Evolutionary conservation across 2,797 vertebrate species (phyloP), one percentile per base, ranked within the genome.

Genomic region (Sebastes dallii): DNA sequence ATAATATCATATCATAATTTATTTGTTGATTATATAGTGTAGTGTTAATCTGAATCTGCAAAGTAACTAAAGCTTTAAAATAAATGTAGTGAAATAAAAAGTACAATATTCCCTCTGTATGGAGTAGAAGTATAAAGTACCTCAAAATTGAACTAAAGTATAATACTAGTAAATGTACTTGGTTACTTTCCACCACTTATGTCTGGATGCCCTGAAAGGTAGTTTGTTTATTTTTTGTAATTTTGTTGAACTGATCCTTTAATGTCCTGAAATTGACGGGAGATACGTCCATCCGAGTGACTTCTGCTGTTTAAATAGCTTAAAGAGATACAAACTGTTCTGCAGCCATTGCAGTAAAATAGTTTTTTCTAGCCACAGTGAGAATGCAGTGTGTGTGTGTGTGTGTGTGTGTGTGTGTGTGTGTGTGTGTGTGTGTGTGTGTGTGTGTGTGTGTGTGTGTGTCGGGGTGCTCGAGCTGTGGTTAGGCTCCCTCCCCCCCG

Each of bases 401-500:
- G 46, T 77, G 78, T 71, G 78, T 74, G 81, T 78, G 30, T 67
- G 55, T 67, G 78, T 74, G 83, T 79, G 32, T 67, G 55, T 69
- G 32, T 67, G 55, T 74, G 81, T 78, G 30, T 67, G 55, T 69
- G 50, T 61, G 46, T 90, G 81, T 78, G 30, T 67, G 55, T 67
- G 78, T 74, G 83, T 79, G 32, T 67, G 55, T 69, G 32, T 67
- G 55, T 74, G 81, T 78, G 30, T 67, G 55, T 69, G 50, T 61
- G 46, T 90, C 30, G 68, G 86, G 89, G 82, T 91, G 89, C 85
- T 83, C 62, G 42, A 76, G 86, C 89, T 94, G 95, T 88, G 93
- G 91, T 87, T 86, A 92, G 86, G 83, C 82, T 92, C 88, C 93
- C 88, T 88, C 89, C 88, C 89, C 88, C 88, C 77, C 72, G 81